Evolutionary conservation across 2,113 vertebrate species (phyloP).

Genomic region (Setophaga kirtlandii): DNA sequence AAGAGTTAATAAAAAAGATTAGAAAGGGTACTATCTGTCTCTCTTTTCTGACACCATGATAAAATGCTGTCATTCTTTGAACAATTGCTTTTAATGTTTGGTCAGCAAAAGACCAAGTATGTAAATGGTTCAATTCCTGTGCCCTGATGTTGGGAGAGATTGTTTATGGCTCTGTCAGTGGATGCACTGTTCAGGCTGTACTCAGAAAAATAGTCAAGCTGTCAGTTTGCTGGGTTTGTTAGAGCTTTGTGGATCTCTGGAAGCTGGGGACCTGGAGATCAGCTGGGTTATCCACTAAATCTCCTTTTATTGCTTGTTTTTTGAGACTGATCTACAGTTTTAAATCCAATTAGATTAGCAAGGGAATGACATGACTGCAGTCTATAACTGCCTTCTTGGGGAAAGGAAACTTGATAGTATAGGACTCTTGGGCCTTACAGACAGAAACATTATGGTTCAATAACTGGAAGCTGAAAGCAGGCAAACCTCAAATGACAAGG

Average conservation of each 20-base stretch:
- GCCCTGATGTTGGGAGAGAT: neutral
- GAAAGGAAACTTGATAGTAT: constrained; percentile 5
- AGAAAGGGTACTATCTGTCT: constrained; percentile 41
- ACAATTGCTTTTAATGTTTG: constrained; percentile 61
- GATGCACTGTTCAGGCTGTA: neutral
- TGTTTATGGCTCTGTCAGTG: constrained; percentile 30
- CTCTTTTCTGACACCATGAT: constrained; percentile 64
- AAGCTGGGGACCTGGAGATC: neutral
- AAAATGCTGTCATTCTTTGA: constrained; percentile 56
- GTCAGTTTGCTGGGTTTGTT: neutral
- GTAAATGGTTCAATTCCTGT: constrained; percentile 66
- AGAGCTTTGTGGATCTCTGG: neutral
- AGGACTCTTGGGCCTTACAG: constrained; percentile 23
- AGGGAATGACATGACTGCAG: neutral
- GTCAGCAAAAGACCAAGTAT: constrained; percentile 63
- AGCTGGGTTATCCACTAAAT: constrained; percentile 13
- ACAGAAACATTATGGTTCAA: constrained; percentile 33
- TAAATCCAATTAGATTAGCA: constrained; percentile 52
- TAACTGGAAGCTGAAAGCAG: constrained; percentile 11
- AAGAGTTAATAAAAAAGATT: constrained; percentile 62
- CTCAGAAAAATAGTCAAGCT: neutral
- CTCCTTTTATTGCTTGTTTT: constrained; percentile 23
- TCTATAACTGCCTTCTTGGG: neutral
- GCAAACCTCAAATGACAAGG: constrained; percentile 3
- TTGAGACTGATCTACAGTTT: constrained; percentile 11